Percentiles rank a stretch among this genome's conserved stretches.
Evolutionary conservation across 2,797 vertebrate species (phyloP).

Genomic region (Amblyraja radiata): DNA sequence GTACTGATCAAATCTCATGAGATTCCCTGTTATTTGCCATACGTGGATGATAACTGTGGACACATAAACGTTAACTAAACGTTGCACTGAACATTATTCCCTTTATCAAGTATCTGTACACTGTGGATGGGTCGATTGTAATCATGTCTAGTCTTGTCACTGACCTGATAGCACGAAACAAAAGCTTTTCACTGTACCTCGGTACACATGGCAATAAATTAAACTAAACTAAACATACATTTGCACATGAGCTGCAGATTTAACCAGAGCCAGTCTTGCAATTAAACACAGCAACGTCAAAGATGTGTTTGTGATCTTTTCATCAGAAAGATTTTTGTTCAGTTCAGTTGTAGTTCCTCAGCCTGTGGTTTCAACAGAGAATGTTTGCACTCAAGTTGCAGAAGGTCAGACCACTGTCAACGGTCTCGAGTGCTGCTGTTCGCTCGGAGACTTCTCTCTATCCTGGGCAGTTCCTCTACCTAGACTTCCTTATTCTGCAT

Average conservation of each 20-base stretch:
- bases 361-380: background rate
- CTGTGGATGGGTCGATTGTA: too few relatives aligned
- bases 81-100: too few relatives aligned
- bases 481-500: background rate
- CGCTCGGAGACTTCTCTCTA: background rate
- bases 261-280: background rate
- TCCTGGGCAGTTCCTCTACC: background rate
- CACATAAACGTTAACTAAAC: background rate
- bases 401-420: background rate
- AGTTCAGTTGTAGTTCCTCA: background rate
- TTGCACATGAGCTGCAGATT: background rate
- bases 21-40: background rate
- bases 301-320: background rate
- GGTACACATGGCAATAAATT: too few relatives aligned
- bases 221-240: background rate
- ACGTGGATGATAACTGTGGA: background rate
- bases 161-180: too few relatives aligned
- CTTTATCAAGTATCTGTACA: too few relatives aligned
- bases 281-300: background rate
- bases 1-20: background rate
- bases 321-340: background rate
- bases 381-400: background rate
- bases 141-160: too few relatives aligned
- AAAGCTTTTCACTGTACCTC: too few relatives aligned
- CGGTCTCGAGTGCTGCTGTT: background rate